phyloP scores from a whole-genome alignment of 37 sponge, comb jelly and placozoan species.

The Hexactinellida sp. region DNA sequence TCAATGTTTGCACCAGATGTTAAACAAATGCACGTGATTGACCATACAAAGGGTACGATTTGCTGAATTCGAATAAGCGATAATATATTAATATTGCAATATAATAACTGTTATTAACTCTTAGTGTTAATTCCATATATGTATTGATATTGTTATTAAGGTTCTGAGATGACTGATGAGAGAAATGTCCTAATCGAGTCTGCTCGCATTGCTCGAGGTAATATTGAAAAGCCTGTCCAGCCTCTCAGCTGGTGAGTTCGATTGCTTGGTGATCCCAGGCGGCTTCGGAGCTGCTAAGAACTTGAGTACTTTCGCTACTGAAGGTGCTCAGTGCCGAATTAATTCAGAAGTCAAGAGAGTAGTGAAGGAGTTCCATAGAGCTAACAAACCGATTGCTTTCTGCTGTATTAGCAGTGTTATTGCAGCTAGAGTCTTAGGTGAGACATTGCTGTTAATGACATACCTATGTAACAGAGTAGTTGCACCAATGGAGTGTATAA shows the following conservation, averaged over 20 bases:
- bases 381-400: constrained; percentile 69
- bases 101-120: too few relatives aligned
- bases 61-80: too few relatives aligned
- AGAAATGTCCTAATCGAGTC: constrained; percentile 80
- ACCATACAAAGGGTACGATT: constrained; percentile 61
- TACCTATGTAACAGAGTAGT: too few relatives aligned
- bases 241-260: constrained; percentile 29
- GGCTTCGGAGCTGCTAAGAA: constrained; percentile 96
- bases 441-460: too few relatives aligned
- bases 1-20: constrained; percentile 67
- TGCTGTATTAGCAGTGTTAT: constrained; percentile 80
- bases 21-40: constrained; percentile 61
- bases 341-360: constrained; percentile 42
- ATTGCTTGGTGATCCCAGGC: constrained; percentile 65
- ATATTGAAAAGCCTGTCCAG: constrained; percentile 36
- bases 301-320: constrained; percentile 56
- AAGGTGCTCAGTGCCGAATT: constrained; percentile 46
- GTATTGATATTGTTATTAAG: background rate
- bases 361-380: constrained; percentile 37
- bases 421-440: constrained; percentile 44
- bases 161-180: background rate
- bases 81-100: too few relatives aligned
- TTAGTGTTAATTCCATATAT: background rate
- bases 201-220: constrained; percentile 80
- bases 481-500: too few relatives aligned